These are phyloP conservation scores for Penaeus chinensis DNA, from an alignment of 1,140 invertebrate species.

Conservation along the genomic window DNA sequence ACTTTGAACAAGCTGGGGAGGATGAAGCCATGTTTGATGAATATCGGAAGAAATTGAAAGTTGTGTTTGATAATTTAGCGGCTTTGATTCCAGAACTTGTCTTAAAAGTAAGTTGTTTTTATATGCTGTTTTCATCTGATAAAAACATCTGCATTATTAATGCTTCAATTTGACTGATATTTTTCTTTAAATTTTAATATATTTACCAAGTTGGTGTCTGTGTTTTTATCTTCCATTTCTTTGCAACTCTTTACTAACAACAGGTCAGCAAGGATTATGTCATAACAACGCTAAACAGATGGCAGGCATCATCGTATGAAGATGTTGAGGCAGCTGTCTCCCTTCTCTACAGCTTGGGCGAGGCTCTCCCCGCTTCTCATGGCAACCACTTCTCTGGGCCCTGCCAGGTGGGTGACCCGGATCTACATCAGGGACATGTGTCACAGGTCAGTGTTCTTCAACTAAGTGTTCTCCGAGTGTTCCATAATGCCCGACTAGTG, in stretches of 20 bases:
- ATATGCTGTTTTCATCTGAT: neutral
- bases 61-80: slow-evolving; percentile 73
- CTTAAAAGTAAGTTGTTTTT: slow-evolving; percentile 65
- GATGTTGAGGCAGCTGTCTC: slow-evolving; percentile 73
- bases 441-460: slow-evolving; percentile 16
- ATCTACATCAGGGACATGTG: slow-evolving; percentile 18
- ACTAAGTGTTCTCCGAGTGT: too few species aligned
- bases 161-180: too few species aligned
- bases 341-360: slow-evolving; percentile 72
- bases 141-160: too few species aligned
- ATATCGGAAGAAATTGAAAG: slow-evolving; percentile 72
- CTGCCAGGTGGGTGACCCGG: slow-evolving; percentile 34
- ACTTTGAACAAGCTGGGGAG: slow-evolving; percentile 73
- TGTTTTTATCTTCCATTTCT: neutral
- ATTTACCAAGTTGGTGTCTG: too few species aligned
- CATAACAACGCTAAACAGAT: slow-evolving; percentile 68
- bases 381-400: slow-evolving; percentile 69
- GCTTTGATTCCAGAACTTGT: slow-evolving; percentile 71
- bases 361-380: slow-evolving; percentile 70
- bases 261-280: slow-evolving; percentile 69
- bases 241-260: neutral
- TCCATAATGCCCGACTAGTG: too few species aligned
- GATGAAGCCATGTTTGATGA: slow-evolving; percentile 73
- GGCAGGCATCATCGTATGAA: slow-evolving; percentile 69
- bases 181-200: neutral